These are phyloP conservation scores for Phocoena phocoena DNA, from an alignment of 2,113 vertebrate species.

Conservation along the genomic window DNA sequence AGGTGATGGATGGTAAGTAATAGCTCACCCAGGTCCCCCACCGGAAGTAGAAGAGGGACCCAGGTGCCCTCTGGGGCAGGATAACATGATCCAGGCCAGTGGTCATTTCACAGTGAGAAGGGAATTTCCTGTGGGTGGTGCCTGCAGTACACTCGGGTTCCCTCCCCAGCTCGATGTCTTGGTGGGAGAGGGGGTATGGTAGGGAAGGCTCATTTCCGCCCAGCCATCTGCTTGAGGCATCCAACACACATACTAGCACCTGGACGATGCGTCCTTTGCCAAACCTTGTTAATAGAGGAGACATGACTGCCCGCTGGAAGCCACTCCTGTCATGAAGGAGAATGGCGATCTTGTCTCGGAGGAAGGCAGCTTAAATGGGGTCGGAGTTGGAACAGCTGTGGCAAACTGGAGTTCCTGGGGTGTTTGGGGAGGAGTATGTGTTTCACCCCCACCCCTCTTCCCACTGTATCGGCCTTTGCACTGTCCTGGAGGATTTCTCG, in stretches of 20 bases:
- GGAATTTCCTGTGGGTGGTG: background rate
- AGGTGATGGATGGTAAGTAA: background rate
- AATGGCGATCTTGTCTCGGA: background rate
- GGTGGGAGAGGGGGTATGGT: background rate
- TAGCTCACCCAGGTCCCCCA: background rate
- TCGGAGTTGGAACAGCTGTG: background rate
- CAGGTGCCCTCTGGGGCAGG: background rate
- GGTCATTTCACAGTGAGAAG: background rate
- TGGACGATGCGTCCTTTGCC: slow-evolving; percentile 63
- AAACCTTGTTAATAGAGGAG: slow-evolving; percentile 72
- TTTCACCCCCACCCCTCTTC: background rate
- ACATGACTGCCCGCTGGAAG: slow-evolving; percentile 30
- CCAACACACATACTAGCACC: slow-evolving; percentile 55
- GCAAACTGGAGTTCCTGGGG: background rate
- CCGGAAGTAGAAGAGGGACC: background rate
- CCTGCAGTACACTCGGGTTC: background rate
- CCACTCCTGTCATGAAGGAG: slow-evolving; percentile 13
- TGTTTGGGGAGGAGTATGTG: too few relatives aligned
- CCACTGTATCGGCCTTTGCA: background rate
- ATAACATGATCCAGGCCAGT: background rate
- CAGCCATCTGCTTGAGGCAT: slow-evolving; percentile 76
- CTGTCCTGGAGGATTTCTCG: background rate
- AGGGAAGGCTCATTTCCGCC: slow-evolving; percentile 24
- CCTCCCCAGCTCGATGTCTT: background rate
- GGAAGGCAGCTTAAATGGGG: background rate